Conservation (phyloP, 2,888 invertebrate genomes). For the Dastarcus helophoroides region DNA sequence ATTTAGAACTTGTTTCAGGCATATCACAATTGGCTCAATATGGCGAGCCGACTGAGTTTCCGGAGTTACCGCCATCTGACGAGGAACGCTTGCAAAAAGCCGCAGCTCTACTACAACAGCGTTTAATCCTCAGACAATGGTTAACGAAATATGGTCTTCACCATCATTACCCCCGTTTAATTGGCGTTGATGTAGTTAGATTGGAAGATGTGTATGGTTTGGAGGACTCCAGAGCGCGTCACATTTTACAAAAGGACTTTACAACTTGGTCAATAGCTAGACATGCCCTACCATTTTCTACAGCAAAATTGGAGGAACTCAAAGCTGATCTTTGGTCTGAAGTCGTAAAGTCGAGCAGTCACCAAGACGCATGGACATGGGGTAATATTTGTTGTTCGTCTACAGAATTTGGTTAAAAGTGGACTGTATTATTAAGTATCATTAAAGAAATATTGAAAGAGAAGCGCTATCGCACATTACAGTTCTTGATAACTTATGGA, state of each 20-base stretch:
- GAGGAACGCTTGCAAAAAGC: conserved; percentile 74
- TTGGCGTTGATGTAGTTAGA: conserved; percentile 72
- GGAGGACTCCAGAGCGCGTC: conserved; percentile 68
- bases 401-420: too few species aligned
- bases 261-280: conserved; percentile 68
- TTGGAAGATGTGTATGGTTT: conserved; percentile 81
- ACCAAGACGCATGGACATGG: conserved; percentile 86
- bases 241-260: conserved; percentile 65
- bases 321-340: conserved; percentile 79
- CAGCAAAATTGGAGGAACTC: conserved; percentile 62
- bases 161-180: conserved; percentile 60
- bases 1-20: conserved; percentile 42
- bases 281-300: conserved; percentile 71
- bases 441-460: too few species aligned
- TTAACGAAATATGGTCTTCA: conserved; percentile 61
- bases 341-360: conserved; percentile 73
- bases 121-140: conserved; percentile 78
- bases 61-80: conserved; percentile 73
- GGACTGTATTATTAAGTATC: too few species aligned
- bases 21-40: conserved; percentile 75
- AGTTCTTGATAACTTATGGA: too few species aligned
- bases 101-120: conserved; percentile 68
- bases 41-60: conserved; percentile 65
- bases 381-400: too few species aligned
- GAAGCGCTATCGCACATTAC: too few species aligned